Percentiles rank a stretch among this genome's conserved stretches.
Evolutionary conservation across 2,888 invertebrate species (phyloP).

Genomic region (Steinernema hermaphroditum): DNA sequence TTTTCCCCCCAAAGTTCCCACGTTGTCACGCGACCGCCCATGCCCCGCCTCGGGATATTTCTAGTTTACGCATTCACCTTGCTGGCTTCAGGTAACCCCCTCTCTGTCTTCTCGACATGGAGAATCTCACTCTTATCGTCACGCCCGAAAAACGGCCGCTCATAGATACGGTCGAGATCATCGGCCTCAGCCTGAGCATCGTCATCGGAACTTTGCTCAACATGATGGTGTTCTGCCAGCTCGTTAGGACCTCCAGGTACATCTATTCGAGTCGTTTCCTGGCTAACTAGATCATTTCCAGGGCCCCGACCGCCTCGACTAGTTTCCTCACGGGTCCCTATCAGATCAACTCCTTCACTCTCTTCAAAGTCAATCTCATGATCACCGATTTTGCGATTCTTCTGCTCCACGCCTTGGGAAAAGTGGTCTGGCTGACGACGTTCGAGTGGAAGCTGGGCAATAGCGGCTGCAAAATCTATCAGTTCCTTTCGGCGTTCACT

Average conservation of each 20-base stretch:
- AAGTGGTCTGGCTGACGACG: constrained; percentile 57
- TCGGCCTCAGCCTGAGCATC: constrained; percentile 41
- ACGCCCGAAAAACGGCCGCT: constrained; percentile 8
- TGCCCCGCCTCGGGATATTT: not conserved
- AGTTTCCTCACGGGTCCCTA: constrained; percentile 49
- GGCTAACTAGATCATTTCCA: constrained; percentile 15
- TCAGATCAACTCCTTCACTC: constrained; percentile 48
- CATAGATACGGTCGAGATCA: constrained; percentile 47
- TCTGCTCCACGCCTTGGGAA: constrained; percentile 54
- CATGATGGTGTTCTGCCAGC: constrained; percentile 38
- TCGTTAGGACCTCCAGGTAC: constrained; percentile 45
- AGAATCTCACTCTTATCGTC: not conserved
- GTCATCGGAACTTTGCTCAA: constrained; percentile 46
- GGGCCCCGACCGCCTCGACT: constrained; percentile 46
- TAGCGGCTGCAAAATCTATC: constrained; percentile 48
- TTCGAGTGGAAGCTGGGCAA: constrained; percentile 56
- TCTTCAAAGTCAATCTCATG: constrained; percentile 59
- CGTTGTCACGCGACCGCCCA: not conserved
- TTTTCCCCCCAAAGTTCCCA: not conserved
- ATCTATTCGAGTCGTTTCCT: constrained; percentile 6
- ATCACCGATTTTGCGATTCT: constrained; percentile 59
- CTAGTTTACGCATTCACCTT: not conserved
- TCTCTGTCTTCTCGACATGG: not conserved
- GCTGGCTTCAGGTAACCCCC: not conserved
- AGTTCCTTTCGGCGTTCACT: constrained; percentile 56